Evolutionary conservation across 2,797 vertebrate species (phyloP).

Genomic region (Poeciliopsis turneri): DNA sequence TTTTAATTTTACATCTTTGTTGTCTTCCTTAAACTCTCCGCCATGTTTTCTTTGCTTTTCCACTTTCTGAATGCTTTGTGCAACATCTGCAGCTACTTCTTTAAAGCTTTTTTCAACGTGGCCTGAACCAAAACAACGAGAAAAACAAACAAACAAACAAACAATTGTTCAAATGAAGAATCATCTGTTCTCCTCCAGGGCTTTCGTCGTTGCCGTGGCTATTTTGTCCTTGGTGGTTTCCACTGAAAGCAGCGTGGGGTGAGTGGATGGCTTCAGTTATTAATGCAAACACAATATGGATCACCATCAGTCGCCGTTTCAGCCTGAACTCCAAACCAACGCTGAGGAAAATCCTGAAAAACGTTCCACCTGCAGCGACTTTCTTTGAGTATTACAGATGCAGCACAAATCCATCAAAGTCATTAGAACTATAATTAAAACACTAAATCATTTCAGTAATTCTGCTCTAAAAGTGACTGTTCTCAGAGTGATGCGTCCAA

Average conservation of each 20-base stretch:
- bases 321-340: background rate
- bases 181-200: constrained; percentile 44
- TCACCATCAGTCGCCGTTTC: background rate
- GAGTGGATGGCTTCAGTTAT: constrained; percentile 19
- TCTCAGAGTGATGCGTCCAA: background rate
- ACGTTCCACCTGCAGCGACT: too few species aligned
- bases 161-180: background rate
- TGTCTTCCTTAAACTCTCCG: too few species aligned
- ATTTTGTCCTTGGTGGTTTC: constrained; percentile 50
- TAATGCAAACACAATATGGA: background rate
- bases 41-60: background rate
- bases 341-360: background rate
- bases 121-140: background rate
- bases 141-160: too few species aligned
- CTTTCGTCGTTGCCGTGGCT: constrained; percentile 30
- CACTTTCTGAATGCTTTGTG: background rate
- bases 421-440: background rate
- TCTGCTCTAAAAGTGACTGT: background rate
- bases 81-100: background rate
- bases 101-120: background rate
- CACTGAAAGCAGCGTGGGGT: constrained; percentile 69
- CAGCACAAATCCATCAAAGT: background rate
- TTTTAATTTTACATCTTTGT: background rate
- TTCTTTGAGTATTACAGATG: background rate
- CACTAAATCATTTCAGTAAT: background rate